These are phyloP conservation scores for Acanthisitta chloris DNA, from an alignment of 2,113 vertebrate genomes.

Conservation along the genomic window DNA sequence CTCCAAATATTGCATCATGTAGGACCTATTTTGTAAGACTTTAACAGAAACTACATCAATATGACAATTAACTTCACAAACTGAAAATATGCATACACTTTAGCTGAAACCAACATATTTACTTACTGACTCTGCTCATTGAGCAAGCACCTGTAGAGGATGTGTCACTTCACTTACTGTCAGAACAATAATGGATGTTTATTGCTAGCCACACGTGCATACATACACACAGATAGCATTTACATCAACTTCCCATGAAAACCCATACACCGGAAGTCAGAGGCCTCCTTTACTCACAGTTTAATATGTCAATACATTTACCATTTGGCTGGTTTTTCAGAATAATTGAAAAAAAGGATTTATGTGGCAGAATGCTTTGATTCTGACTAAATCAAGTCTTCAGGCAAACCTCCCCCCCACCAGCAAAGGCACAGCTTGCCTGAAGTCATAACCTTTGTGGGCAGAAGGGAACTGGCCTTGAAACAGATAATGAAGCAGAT, in stretches of 20 bases:
- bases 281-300: slow-evolving; percentile 13
- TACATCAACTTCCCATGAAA: neutral
- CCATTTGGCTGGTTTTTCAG: slow-evolving; percentile 44
- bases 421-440: slow-evolving; percentile 71
- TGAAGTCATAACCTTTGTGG: slow-evolving; percentile 76
- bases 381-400: slow-evolving; percentile 74
- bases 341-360: slow-evolving; percentile 72
- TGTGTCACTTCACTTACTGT: neutral
- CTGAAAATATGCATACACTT: neutral
- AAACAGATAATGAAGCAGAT: slow-evolving; percentile 85
- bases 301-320: slow-evolving; percentile 56
- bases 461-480: slow-evolving; percentile 72
- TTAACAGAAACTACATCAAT: neutral
- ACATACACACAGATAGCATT: neutral
- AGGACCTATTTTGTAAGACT: neutral
- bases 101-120: neutral
- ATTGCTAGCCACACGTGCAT: neutral
- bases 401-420: slow-evolving; percentile 54
- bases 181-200: neutral
- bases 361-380: slow-evolving; percentile 68
- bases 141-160: neutral
- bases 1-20: neutral
- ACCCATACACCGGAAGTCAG: neutral
- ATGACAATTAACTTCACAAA: slow-evolving; percentile 2
- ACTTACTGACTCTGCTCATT: neutral